Evolutionary conservation across 1,140 invertebrate genomes (phyloP).

Genomic region (Metaphire vulgaris): DNA sequence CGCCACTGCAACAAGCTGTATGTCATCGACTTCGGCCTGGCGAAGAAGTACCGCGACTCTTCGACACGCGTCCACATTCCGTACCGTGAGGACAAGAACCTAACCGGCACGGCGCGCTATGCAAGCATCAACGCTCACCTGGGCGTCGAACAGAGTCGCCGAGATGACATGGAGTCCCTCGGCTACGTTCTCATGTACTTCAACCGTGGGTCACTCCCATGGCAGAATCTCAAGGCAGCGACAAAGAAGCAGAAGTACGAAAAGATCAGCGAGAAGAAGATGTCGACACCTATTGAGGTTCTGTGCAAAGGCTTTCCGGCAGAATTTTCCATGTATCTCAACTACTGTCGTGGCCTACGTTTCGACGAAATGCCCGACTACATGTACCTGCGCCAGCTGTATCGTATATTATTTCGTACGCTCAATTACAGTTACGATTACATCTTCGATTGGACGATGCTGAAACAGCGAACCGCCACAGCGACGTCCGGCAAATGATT

Average conservation of each 20-base stretch:
- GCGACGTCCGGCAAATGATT: no score
- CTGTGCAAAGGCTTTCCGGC: slow-evolving; percentile 91
- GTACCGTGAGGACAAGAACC: no score
- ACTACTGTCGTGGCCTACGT: slow-evolving; percentile 86
- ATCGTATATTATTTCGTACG: slow-evolving; percentile 96
- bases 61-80: slow-evolving; percentile 78
- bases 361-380: slow-evolving; percentile 97
- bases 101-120: no score
- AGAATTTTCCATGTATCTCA: slow-evolving; percentile 97
- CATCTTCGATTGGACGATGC: slow-evolving; percentile 99
- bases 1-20: slow-evolving; percentile 60
- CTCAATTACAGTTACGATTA: slow-evolving; percentile 99
- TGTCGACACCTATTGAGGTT: slow-evolving; percentile 89
- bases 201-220: slow-evolving; percentile 79
- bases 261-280: slow-evolving; percentile 94
- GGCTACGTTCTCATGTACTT: slow-evolving; percentile 97
- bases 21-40: slow-evolving; percentile 93
- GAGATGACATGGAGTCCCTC: no score
- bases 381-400: slow-evolving; percentile 94
- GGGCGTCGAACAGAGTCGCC: no score
- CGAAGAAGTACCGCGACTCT: slow-evolving; percentile 88
- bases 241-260: no score
- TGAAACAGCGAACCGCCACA: slow-evolving; percentile 71
- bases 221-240: slow-evolving; percentile 80
- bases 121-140: no score